phyloP scores from a whole-genome alignment of 2,113 vertebrate genomes.

The Upupa epops region DNA sequence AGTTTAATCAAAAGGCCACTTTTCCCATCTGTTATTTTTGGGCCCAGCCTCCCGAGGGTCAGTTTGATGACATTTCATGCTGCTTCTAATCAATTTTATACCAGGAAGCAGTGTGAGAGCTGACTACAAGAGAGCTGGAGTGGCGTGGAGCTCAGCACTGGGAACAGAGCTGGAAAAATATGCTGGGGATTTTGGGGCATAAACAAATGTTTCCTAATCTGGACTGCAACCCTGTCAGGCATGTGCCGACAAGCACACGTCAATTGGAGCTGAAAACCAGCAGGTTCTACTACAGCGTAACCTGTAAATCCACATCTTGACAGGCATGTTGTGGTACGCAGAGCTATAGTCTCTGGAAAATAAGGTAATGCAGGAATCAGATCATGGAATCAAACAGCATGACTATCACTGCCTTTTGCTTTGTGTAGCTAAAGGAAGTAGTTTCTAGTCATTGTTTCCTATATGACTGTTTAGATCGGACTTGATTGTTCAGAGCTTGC shows the following conservation, averaged over 20 bases:
- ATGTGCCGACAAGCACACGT: slow-evolving; percentile 65
- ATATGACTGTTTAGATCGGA: background rate
- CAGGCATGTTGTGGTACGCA: slow-evolving; percentile 75
- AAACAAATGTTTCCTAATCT: slow-evolving; percentile 75
- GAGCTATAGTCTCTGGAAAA: slow-evolving; percentile 64
- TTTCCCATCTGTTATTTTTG: slow-evolving; percentile 59
- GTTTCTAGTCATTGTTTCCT: slow-evolving; percentile 26
- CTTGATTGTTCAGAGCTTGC: background rate
- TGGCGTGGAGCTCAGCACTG: background rate
- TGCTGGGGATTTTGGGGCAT: slow-evolving; percentile 69
- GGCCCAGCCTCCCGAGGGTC: slow-evolving; percentile 48
- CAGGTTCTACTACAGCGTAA: slow-evolving; percentile 69
- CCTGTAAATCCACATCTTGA: slow-evolving; percentile 76
- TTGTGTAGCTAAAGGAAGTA: slow-evolving; percentile 8
- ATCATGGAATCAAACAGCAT: slow-evolving; percentile 69
- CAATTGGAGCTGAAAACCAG: slow-evolving; percentile 70
- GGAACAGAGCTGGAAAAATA: slow-evolving; percentile 50
- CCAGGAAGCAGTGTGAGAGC: slow-evolving; percentile 55
- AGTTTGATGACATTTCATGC: slow-evolving; percentile 58
- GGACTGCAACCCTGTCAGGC: slow-evolving; percentile 74
- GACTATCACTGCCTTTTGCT: slow-evolving; percentile 53
- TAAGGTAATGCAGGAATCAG: slow-evolving; percentile 59
- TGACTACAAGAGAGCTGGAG: slow-evolving; percentile 19
- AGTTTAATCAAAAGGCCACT: slow-evolving; percentile 68
- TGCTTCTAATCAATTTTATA: slow-evolving; percentile 70